phyloP scores from a whole-genome alignment of 2,113 vertebrate species.

The Heliornis fulica region DNA sequence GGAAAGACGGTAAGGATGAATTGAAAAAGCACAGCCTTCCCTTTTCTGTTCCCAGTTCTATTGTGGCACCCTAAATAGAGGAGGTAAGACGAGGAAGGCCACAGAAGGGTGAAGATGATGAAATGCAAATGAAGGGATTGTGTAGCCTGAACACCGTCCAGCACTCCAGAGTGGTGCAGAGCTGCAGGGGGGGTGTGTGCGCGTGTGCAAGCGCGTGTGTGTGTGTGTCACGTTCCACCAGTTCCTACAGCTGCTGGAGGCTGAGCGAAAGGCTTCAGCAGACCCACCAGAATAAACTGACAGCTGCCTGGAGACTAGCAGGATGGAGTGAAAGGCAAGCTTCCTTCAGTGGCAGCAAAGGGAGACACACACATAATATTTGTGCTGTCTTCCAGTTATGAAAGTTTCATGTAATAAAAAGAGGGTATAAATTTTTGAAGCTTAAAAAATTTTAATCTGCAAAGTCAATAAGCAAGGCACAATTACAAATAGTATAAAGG shows the following conservation, averaged over 20 bases:
- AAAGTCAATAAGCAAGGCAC: not conserved
- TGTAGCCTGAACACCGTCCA: not conserved
- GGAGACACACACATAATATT: not conserved
- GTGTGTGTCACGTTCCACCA: no score
- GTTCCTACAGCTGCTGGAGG: not conserved
- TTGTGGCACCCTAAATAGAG: not conserved
- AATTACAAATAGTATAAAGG: not conserved
- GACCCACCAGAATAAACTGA: not conserved
- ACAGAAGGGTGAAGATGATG: not conserved
- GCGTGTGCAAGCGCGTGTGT: no score
- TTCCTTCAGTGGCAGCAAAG: not conserved
- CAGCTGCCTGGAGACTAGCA: not conserved
- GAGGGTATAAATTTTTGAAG: constrained; percentile 4
- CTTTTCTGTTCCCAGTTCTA: not conserved
- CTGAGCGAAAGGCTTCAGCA: not conserved
- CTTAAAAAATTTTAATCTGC: not conserved
- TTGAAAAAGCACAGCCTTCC: not conserved
- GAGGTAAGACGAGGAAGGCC: not conserved
- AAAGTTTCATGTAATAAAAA: not conserved
- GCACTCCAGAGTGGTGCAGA: not conserved
- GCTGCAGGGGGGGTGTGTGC: no score
- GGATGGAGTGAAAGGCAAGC: not conserved
- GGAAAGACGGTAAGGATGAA: not conserved
- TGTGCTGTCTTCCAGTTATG: not conserved
- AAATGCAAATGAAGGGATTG: not conserved